Evolutionary conservation across 2,113 vertebrate species (phyloP), one percentile per base, ranked within the genome.

Genomic region (Eulacestoma nigropectus): DNA sequence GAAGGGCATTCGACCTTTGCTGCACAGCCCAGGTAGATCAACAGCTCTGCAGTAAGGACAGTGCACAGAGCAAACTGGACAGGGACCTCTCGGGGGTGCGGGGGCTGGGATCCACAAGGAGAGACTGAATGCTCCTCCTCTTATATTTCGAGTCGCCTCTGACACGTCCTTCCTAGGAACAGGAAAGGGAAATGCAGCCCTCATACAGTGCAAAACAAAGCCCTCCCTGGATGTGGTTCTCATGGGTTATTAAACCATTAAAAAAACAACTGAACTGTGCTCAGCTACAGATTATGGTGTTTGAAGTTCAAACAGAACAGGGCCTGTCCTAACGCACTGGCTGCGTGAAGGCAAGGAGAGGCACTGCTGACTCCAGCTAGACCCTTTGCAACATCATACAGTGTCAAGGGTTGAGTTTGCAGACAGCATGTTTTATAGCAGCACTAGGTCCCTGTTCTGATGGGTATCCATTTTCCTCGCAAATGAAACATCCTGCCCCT

Each of bases 1-100:
- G 56, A 84, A 78, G 19, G 16, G 19, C 0, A 0, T 44, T 47
- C 0, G 0, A 72, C 57, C 44, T 63, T 44, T 0, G 1, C 44
- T 64, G 56, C 46, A 11, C 29, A 83, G 63, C 37, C 33, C 2
- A 2, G 30, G 27, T 0, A 68, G n/a, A 76, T 19, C 53, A 83
- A 62, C 29, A 90, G 55, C 59, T 93, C 67, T 50, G 59, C 50
- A 76, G 53, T 23, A 63, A 39, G 39, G 13, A 60, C 17, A 44
- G 60, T 4, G 30, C 29, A 50, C 23, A 44, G 76, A 80, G 67
- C 70, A 94, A 74, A 78, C n/a, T 33, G 55, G 59, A 88, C 73
- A n/a, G 27, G 13, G 46, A 50, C 39, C 13, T 80, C 4, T 44
- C 1, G 6, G 0, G 8, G 4, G 12, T 23, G 12, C 25, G 56